Conservation (phyloP, 2,797 vertebrate species). For the Gephyroberyx darwinii region DNA sequence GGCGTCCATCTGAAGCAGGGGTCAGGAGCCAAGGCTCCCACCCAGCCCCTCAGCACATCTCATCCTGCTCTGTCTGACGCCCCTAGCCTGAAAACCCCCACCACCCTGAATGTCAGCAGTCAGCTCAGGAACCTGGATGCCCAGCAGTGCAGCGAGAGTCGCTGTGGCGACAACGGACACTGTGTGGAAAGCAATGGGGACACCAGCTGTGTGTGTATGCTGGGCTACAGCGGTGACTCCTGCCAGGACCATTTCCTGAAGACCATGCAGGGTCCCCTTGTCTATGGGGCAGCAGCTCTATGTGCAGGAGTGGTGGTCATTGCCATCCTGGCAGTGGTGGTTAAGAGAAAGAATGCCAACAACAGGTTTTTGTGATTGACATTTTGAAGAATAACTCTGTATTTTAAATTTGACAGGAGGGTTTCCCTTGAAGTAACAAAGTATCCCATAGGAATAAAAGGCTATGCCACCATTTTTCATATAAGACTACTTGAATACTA, state of each 20-base stretch:
- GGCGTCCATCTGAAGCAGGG: conserved; percentile 53
- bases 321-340: conserved; percentile 71
- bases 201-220: conserved; percentile 77
- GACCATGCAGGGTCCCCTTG: conserved; percentile 66
- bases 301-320: conserved; percentile 67
- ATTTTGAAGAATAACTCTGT: too few relatives aligned
- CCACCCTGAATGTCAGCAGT: conserved; percentile 24
- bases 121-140: conserved; percentile 53
- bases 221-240: conserved; percentile 79
- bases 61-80: neutral
- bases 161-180: conserved; percentile 81
- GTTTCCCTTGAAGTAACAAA: too few relatives aligned
- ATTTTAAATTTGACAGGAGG: too few relatives aligned
- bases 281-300: conserved; percentile 68
- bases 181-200: conserved; percentile 73
- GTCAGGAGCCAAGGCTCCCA: conserved; percentile 12
- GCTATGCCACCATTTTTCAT: too few relatives aligned
- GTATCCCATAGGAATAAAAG: too few relatives aligned
- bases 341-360: conserved; percentile 68
- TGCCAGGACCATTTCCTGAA: conserved; percentile 78
- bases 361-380: conserved; percentile 54
- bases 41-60: neutral
- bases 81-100: too few relatives aligned
- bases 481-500: too few relatives aligned
- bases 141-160: conserved; percentile 60